Base-by-base conservation (phyloP, 2,888 invertebrate genomes). In the Terebella lapidaria region DNA sequence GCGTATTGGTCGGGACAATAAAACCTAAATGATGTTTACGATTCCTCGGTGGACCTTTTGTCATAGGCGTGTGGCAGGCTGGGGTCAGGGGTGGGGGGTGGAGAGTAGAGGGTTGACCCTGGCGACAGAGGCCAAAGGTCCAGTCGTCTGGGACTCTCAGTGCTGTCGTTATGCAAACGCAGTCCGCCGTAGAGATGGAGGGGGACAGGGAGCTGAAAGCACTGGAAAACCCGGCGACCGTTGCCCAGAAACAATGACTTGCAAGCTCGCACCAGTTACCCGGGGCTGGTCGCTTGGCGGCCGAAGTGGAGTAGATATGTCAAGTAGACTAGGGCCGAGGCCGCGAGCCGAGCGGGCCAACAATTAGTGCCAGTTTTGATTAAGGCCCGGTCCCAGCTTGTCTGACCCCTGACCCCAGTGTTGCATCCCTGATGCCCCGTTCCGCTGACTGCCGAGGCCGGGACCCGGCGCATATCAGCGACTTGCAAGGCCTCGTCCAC, bases 291-390 rank as follows among this genome's bases (percentile, higher is more conserved):
- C n/a, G n/a, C n/a, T n/a, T n/a, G n/a, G n/a, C n/a, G n/a, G n/a
- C n/a, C n/a, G n/a, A n/a, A n/a, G n/a, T n/a, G n/a, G n/a, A n/a
- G n/a, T n/a, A n/a, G n/a, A n/a, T n/a, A n/a, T n/a, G n/a, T n/a
- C n/a, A n/a, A n/a, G n/a, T n/a, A n/a, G n/a, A n/a, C n/a, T n/a
- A n/a, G n/a, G n/a, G n/a, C n/a, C 42, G 10, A n/a, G 42, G 42
- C 42, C 42, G 42, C 10, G 42, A n/a, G 42, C 42, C 10, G 42
- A n/a, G 42, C 42, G 42, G n/a, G 42, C 42, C n/a, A 26, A 27
- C 42, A 71, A 74, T 49, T 49, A 63, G 65, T 70, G 28, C 71
- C 72, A 63, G 69, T 72, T 70, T 27, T 18, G 57, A 49, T 49
- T 49, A 49, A 49, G 24, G 24, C n/a, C 22, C n/a, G 49, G 49